Evolutionary conservation across 2,888 invertebrate species (phyloP).

Genomic region (Plutella xylostella): DNA sequence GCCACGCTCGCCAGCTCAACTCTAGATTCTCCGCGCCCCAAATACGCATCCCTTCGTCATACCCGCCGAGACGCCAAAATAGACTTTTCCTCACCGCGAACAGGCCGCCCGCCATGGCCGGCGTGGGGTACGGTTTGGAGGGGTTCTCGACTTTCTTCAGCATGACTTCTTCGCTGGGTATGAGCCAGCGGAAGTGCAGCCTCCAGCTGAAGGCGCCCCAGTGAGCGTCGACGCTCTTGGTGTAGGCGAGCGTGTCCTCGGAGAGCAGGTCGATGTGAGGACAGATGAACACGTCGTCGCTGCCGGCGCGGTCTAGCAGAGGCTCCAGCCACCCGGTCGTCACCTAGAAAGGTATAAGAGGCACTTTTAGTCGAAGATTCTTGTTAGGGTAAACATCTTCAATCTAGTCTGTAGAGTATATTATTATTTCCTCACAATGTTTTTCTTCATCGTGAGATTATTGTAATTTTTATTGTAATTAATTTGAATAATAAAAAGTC

Average conservation of each 20-base stretch:
- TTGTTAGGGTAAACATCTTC: no score
- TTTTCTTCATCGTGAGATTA: no score
- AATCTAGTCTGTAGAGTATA: no score
- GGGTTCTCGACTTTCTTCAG: conserved; percentile 72
- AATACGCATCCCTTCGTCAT: conserved; percentile 81
- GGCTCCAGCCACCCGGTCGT: conserved; percentile 74
- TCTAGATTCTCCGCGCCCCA: conserved; percentile 99
- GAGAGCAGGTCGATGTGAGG: conserved; percentile 79
- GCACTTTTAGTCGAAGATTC: no score
- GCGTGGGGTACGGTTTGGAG: conserved; percentile 80
- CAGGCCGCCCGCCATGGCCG: conserved; percentile 96
- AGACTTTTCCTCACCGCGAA: conserved; percentile 88
- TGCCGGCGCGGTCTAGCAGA: conserved; percentile 63
- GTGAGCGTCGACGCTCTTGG: conserved; percentile 93
- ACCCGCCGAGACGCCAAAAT: conserved; percentile 87
- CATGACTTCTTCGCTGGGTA: conserved; percentile 76
- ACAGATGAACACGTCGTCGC: conserved; percentile 59
- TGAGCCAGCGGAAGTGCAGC: conserved; percentile 90
- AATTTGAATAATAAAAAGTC: no score
- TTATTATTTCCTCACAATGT: no score
- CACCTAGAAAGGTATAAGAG: conserved; percentile 33
- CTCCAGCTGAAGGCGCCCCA: conserved; percentile 99
- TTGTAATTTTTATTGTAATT: no score
- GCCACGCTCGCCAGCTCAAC: conserved; percentile 96
- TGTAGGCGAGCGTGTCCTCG: conserved; percentile 95